Conservation (phyloP, 2,113 vertebrate species). For the Emberiza fucata region DNA sequence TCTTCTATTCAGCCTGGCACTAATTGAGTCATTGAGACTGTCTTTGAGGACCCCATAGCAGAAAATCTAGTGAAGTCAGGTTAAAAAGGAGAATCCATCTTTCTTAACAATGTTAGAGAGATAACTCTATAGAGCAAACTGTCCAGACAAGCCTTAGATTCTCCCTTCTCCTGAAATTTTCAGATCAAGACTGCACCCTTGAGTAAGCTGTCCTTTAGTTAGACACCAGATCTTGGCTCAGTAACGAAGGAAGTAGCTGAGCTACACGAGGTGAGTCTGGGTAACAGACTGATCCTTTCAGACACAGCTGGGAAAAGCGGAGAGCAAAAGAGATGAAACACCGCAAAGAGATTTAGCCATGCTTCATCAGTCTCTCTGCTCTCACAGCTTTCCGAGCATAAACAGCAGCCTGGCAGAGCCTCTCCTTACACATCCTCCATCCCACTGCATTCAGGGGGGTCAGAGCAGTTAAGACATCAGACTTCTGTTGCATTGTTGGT, state of each 20-base stretch:
- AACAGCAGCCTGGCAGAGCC: background rate
- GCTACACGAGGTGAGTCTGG: background rate
- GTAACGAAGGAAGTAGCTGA: background rate
- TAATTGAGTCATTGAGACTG: background rate
- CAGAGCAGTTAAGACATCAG: background rate
- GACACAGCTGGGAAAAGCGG: background rate
- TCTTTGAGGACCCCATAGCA: background rate
- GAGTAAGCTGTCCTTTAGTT: background rate
- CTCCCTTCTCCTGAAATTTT: background rate
- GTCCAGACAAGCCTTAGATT: background rate
- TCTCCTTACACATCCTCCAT: background rate
- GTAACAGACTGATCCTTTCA: background rate
- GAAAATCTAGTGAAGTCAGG: background rate
- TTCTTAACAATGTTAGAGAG: background rate
- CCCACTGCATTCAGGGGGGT: background rate
- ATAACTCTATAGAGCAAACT: background rate
- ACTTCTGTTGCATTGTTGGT: constrained; percentile 60
- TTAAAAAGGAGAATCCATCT: background rate
- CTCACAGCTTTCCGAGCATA: background rate
- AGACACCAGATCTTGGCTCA: background rate
- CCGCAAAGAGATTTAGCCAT: background rate
- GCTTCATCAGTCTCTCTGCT: background rate
- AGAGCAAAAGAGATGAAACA: background rate
- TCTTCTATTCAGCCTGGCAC: background rate
- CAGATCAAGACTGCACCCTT: background rate